phyloP scores from a whole-genome alignment of 2,113 vertebrate genomes.

The Butastur rufipennis region DNA sequence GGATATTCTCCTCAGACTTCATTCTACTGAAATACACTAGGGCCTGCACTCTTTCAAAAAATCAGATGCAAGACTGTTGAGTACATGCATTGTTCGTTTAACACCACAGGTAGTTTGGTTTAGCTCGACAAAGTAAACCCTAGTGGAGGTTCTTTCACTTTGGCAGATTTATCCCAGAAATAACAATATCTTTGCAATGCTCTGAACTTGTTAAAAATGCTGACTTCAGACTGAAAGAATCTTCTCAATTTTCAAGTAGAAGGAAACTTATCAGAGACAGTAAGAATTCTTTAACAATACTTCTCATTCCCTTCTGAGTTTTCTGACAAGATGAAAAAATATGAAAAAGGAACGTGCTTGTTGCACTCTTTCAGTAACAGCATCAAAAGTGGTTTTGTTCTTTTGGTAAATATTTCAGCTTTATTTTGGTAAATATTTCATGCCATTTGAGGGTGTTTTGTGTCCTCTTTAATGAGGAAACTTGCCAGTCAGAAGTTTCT shows the following conservation, averaged over 20 bases:
- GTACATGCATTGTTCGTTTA: neutral
- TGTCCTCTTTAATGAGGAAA: neutral
- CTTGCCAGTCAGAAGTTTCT: neutral
- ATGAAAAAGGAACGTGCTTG: neutral
- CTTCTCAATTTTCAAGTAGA: neutral
- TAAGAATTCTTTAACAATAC: neutral
- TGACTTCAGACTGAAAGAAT: neutral
- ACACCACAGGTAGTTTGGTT: neutral
- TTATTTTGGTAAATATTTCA: constrained; percentile 11
- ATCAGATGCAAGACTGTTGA: neutral
- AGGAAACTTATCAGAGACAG: neutral
- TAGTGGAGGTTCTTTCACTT: neutral
- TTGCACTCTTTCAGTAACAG: neutral
- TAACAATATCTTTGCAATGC: neutral
- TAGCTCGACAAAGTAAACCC: neutral
- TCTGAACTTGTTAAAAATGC: neutral
- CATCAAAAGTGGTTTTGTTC: neutral
- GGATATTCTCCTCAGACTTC: neutral
- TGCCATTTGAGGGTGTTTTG: neutral
- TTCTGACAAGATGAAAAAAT: neutral
- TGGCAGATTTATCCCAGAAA: neutral
- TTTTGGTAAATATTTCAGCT: constrained; percentile 6
- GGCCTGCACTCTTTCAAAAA: neutral
- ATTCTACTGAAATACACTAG: neutral
- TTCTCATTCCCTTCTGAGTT: neutral